Conservation (phyloP, 64 coral and sea anemone species). For the Montipora sp. region DNA sequence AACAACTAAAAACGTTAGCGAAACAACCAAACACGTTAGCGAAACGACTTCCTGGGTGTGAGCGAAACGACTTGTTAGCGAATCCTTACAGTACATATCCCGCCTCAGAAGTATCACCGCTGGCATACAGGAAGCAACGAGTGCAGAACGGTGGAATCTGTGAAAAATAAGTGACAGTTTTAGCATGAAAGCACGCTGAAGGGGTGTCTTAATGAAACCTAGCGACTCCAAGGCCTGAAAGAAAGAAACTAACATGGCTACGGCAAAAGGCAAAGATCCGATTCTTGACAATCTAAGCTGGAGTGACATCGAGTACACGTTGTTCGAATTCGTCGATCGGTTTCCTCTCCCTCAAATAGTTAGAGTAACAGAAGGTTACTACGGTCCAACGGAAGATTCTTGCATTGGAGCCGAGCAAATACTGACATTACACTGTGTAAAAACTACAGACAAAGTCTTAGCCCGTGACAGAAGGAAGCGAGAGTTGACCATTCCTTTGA, state of each 20-base stretch:
- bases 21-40: too few relatives aligned
- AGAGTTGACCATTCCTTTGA: slow-evolving; percentile 83
- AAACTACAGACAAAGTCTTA: slow-evolving; percentile 83
- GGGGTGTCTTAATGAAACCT: background rate
- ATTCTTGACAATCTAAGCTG: slow-evolving; percentile 76
- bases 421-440: slow-evolving; percentile 73
- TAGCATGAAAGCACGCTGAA: background rate
- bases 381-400: slow-evolving; percentile 88
- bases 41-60: too few relatives aligned
- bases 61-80: too few relatives aligned
- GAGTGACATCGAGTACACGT: slow-evolving; percentile 81
- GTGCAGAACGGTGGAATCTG: too few relatives aligned
- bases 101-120: background rate
- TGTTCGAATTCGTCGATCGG: slow-evolving; percentile 85
- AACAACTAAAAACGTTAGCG: too few relatives aligned
- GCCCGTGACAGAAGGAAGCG: slow-evolving; percentile 79
- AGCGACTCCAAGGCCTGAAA: background rate
- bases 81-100: too few relatives aligned
- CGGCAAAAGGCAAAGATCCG: slow-evolving; percentile 12
- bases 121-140: background rate
- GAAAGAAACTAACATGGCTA: background rate
- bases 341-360: slow-evolving; percentile 95
- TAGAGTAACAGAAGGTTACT: slow-evolving; percentile 90
- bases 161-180: too few relatives aligned
- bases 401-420: slow-evolving; percentile 92